A percentile compares a stretch with the other conserved stretches of the same genome.
These are phyloP conservation scores for Aspiorhynchus laticeps DNA, from an alignment of 2,113 vertebrate species.

Conservation along the genomic window DNA sequence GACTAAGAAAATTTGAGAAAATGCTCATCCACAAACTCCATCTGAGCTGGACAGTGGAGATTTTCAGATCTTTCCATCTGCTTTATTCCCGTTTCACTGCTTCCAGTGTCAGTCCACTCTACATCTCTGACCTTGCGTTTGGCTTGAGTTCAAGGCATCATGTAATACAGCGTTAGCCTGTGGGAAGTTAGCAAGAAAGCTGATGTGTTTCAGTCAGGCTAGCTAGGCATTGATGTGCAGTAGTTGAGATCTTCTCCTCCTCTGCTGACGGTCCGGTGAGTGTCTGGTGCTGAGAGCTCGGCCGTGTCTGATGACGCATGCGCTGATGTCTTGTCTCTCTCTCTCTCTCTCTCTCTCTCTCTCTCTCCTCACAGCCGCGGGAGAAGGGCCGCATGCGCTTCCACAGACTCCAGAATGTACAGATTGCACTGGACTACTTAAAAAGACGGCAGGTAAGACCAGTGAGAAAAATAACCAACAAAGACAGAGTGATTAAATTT, in stretches of 20 bases:
- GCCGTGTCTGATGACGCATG: slow-evolving; percentile 32
- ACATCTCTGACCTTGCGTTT: background rate
- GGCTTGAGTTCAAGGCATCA: slow-evolving; percentile 24
- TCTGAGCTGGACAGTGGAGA: slow-evolving; percentile 28
- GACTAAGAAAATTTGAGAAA: background rate
- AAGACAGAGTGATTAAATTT: background rate
- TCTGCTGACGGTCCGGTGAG: slow-evolving; percentile 35
- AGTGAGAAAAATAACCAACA: background rate
- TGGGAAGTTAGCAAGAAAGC: background rate
- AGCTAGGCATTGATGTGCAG: background rate
- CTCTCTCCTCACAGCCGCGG: slow-evolving; percentile 83
- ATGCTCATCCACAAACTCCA: background rate
- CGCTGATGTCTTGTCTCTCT: slow-evolving; percentile 56
- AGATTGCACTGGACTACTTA: slow-evolving; percentile 98
- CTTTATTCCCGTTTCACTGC: background rate
- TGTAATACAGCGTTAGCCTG: background rate
- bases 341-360: background rate
- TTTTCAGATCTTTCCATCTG: background rate
- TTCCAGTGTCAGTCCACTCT: background rate
- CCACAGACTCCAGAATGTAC: slow-evolving; percentile 68
- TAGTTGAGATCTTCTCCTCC: background rate
- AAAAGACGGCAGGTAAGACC: slow-evolving; percentile 91
- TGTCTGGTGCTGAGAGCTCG: slow-evolving; percentile 33
- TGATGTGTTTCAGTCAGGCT: background rate
- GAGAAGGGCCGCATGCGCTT: slow-evolving; percentile 99